Conservation (phyloP, 1,140 invertebrate species). For the Zaprionus tsacasi region DNA sequence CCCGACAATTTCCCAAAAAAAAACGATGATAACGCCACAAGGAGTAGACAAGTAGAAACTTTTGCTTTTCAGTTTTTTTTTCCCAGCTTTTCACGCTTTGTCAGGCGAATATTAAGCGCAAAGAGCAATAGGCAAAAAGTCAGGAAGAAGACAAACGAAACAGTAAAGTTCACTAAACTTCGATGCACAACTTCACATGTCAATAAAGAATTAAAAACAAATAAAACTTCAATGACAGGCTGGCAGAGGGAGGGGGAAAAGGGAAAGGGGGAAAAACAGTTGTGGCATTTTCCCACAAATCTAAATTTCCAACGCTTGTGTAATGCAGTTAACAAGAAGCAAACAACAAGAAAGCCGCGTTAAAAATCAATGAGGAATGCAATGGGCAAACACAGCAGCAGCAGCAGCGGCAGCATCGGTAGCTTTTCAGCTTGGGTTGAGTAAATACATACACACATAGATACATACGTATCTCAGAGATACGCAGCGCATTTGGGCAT, state of each 20-base stretch:
- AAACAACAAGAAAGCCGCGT: slow-evolving; percentile 48
- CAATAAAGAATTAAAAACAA: slow-evolving; percentile 82
- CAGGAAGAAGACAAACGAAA: slow-evolving; percentile 43
- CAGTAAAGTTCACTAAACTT: slow-evolving; percentile 75
- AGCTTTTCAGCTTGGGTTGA: slow-evolving; percentile 35
- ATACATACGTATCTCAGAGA: slow-evolving; percentile 3
- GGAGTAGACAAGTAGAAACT: slow-evolving; percentile 46
- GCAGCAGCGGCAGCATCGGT: slow-evolving; percentile 7
- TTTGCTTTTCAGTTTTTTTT: slow-evolving; percentile 31
- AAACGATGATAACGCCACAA: slow-evolving; percentile 16
- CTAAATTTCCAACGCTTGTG: slow-evolving; percentile 71
- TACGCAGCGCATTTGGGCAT: slow-evolving; percentile 32
- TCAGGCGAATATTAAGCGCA: slow-evolving; percentile 20
- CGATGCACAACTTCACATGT: slow-evolving; percentile 75
- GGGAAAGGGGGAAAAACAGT: slow-evolving; percentile 9
- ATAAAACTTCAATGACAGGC: slow-evolving; percentile 74
- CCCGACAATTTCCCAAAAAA: slow-evolving; percentile 15
- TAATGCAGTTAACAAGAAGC: slow-evolving; percentile 81
- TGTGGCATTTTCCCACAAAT: slow-evolving; percentile 72
- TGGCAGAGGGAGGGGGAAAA: slow-evolving; percentile 18
- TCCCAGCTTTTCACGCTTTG: slow-evolving; percentile 60
- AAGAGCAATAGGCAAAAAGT: neutral
- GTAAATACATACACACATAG: slow-evolving; percentile 18
- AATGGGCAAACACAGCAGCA: slow-evolving; percentile 61
- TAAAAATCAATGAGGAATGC: slow-evolving; percentile 74